Evolutionary conservation across 2,888 invertebrate species (phyloP).

Genomic region (Caenorhabditis parvicauda): DNA sequence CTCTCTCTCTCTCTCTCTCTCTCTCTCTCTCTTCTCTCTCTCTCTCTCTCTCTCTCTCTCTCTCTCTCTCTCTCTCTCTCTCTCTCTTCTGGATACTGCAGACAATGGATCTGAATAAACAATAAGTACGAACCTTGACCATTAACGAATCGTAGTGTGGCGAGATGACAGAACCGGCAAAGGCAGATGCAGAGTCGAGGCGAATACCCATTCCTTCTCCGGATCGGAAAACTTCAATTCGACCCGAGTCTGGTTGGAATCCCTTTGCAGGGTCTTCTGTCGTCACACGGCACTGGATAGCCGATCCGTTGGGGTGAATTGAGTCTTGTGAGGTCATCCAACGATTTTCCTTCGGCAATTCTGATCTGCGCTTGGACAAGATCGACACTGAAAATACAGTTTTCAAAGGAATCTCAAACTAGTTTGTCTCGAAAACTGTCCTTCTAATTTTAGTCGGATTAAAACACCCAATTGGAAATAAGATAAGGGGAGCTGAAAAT

Average conservation of each 20-base stretch:
- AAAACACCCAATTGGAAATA: too few relatives aligned
- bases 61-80: too few relatives aligned
- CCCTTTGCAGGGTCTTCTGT: constrained; percentile 96
- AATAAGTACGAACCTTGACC: too few relatives aligned
- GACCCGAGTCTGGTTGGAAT: constrained; percentile 96
- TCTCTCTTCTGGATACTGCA: too few relatives aligned
- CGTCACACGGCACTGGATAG: constrained; percentile 96
- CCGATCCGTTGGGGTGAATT: constrained; percentile 70
- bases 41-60: too few relatives aligned
- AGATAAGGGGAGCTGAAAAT: too few relatives aligned
- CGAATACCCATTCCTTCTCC: constrained; percentile 99
- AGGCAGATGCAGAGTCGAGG: constrained; percentile 92
- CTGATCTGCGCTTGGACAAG: constrained; percentile 94
- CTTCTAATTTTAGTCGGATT: too few relatives aligned
- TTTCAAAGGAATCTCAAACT: too few relatives aligned
- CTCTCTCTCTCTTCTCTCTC: too few relatives aligned
- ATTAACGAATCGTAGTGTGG: constrained; percentile 97
- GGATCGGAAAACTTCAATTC: constrained; percentile 85
- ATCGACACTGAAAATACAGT: constrained; percentile 77
- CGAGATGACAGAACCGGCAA: constrained; percentile 86
- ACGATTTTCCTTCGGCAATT: constrained; percentile 89
- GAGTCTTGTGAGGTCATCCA: constrained; percentile 86
- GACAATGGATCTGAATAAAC: too few relatives aligned
- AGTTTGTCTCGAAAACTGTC: too few relatives aligned
- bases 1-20: too few relatives aligned